Evolutionary conservation across 2,113 vertebrate genomes (phyloP), one percentile per base, ranked within the genome.

Genomic region (Oriolus oriolus): DNA sequence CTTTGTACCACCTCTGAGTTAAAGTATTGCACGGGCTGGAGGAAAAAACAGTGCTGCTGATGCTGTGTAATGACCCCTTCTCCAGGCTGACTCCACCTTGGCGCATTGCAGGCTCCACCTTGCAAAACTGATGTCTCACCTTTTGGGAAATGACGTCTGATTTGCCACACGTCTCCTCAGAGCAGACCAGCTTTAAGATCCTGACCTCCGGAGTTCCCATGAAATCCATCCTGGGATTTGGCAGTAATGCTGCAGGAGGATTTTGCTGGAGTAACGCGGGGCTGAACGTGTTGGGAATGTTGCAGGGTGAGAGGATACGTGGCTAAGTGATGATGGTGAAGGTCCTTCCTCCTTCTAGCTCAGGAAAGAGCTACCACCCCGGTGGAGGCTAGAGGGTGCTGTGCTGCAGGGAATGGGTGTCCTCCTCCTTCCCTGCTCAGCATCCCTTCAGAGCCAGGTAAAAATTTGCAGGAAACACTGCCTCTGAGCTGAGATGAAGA

Each of bases 301-400:
- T 21, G 54, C 35, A 26, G 76, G 33, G 33, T 54, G 42, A 42
- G 30, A 84, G 57, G 47, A 59, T 9, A 7, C 1, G 5, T 24
- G 76, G 22, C 73, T 73, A 69, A 61, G 14, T 44, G 54, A 18
- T 92, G 90, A 64, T 94, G 90, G 37, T 85, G 78, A 57, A 90
- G 35, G 54, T 79, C 24, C 44, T 91, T 56, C 37, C 21, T 77
- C 54, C 59, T 59, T 56, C 39, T 69, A 68, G 17, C 33, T 77
- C 39, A 84, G 30, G 31, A 20, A 45, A 27, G 73, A 97, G 89
- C 89, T 86, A 89, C 66, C 45, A 24, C 73, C 76, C 56, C 0
- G 4, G 26, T 0, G 57, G 45, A 89, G 92, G 96, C 97, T 97
- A 97, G 97, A 96, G 96, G 97, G 96, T 96, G 92, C 96, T 97